Conservation (phyloP, 2,113 vertebrate species). For the Gyps fulvus region DNA sequence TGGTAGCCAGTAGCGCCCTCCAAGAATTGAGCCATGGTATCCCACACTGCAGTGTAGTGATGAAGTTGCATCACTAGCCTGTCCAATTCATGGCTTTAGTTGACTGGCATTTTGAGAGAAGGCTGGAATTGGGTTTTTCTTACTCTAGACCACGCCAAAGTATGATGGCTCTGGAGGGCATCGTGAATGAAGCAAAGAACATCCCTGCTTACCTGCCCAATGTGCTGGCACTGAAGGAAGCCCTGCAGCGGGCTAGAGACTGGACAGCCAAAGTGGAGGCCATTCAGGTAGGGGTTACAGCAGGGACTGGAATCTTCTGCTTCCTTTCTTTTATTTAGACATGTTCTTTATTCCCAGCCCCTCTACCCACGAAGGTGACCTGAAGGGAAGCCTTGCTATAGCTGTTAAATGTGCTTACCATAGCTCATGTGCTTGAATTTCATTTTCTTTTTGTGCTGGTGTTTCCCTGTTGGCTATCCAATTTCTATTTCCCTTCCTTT, state of each 20-base stretch:
- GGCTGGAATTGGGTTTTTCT: slow-evolving; percentile 19
- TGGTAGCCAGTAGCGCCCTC: not conserved
- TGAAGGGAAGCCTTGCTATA: not conserved
- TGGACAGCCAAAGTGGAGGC: slow-evolving; percentile 94
- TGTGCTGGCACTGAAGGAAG: slow-evolving; percentile 90
- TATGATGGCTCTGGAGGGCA: slow-evolving; percentile 89
- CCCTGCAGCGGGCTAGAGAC: slow-evolving; percentile 92
- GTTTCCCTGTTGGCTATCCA: not conserved
- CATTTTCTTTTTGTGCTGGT: not conserved
- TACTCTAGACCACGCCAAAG: slow-evolving; percentile 88
- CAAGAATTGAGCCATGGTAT: not conserved
- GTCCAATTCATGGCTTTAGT: not conserved
- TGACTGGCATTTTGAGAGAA: not conserved
- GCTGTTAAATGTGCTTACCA: not conserved
- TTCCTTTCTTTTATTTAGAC: not conserved
- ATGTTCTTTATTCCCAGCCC: not conserved
- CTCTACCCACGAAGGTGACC: not conserved
- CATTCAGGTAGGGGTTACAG: slow-evolving; percentile 82
- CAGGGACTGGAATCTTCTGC: not conserved
- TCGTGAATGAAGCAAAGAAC: slow-evolving; percentile 92
- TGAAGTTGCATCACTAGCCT: not conserved
- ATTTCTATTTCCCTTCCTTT: not conserved
- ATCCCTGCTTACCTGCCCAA: slow-evolving; percentile 97
- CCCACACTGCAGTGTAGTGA: not conserved
- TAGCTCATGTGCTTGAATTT: not conserved